phyloP scores from a whole-genome alignment of 2,797 vertebrate genomes.

The Telmatherina bonti region DNA sequence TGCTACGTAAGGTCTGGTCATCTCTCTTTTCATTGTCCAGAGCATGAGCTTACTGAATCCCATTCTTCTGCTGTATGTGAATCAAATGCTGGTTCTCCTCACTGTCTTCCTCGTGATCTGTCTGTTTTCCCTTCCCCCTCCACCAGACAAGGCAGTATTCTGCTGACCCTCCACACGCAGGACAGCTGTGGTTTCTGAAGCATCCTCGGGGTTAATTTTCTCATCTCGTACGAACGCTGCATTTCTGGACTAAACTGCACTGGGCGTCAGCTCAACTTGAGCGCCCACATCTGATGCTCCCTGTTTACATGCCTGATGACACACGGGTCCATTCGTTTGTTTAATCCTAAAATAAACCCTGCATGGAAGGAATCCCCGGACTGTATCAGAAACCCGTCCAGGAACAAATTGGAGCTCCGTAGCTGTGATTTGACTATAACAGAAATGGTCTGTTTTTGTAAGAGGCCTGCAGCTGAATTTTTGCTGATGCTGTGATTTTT shows the following conservation, averaged over 20 bases:
- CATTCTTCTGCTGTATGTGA: slow-evolving; percentile 32
- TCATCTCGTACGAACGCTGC: slow-evolving; percentile 58
- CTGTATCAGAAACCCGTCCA: slow-evolving; percentile 25
- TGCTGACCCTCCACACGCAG: slow-evolving; percentile 76
- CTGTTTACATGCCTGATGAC: slow-evolving; percentile 68
- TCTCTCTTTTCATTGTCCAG: slow-evolving; percentile 4
- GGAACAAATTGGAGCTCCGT: slow-evolving; percentile 16
- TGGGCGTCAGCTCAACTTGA: slow-evolving; percentile 62
- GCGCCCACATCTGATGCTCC: slow-evolving; percentile 69
- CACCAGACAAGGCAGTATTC: slow-evolving; percentile 55
- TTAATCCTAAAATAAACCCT: slow-evolving; percentile 58
- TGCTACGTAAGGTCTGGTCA: neutral
- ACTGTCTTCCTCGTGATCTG: slow-evolving; percentile 4
- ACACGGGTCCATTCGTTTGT: slow-evolving; percentile 65
- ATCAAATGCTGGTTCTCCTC: slow-evolving; percentile 36
- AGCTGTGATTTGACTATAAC: slow-evolving; percentile 20
- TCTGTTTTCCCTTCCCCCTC: slow-evolving; percentile 13
- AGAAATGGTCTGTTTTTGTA: slow-evolving; percentile 24
- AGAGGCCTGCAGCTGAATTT: neutral
- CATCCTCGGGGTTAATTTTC: slow-evolving; percentile 64
- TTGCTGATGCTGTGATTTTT: slow-evolving; percentile 2
- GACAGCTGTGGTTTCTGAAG: slow-evolving; percentile 75
- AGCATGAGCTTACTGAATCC: slow-evolving; percentile 16
- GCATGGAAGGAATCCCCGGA: slow-evolving; percentile 48
- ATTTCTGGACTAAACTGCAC: slow-evolving; percentile 34